Evolutionary conservation across 1,140 invertebrate species (phyloP), one percentile per base, ranked within the genome.

Genomic region (Penaeus indicus): DNA sequence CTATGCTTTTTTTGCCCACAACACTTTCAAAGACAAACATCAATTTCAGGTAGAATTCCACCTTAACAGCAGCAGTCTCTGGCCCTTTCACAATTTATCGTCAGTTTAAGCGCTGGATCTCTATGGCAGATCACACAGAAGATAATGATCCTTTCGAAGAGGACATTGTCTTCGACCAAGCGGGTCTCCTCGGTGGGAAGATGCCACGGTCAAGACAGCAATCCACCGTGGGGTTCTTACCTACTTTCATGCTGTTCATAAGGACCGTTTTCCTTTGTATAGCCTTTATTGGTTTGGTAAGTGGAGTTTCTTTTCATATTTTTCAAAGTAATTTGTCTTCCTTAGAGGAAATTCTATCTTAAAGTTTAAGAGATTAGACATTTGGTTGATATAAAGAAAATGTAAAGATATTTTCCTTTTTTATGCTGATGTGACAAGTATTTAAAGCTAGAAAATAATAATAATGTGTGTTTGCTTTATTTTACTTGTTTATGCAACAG

Each of bases 131-230:
- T 75, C 87, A 86, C 67, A 85, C 82, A 32, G 90, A 91, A 84
- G 91, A 91, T 60, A 90, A 91, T 42, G 91, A 91, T 63, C 90
- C 90, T 25, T 91, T 91, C 84, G 91, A 91, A 78, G 91, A 91
- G 77, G 91, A 91, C 64, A 91, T 90, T 64, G 86, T 91, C 2
- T 91, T 91, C 60, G 91, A 91, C 79, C 90, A 91, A 82, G 88
- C 91, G 2, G 91, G 91, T 22, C 77, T 91, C 18, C 69, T 91
- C 25, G 87, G 85, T 42, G 89, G 89, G 19, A 90, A 89, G 77
- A 91, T 85, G 72, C 82, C 90, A 10, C 72, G 85, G 42, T 78
- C 82, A 10, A 84, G 90, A 21, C 90, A 89, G 25, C 89, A 91
- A 32, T 78, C 83, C 42, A 89, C 85, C 8, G 85, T 83, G n/a